Evolutionary conservation across 2,113 vertebrate species (phyloP), one percentile per base, ranked within the genome.

Genomic region (Hippocampus guttulatus): DNA sequence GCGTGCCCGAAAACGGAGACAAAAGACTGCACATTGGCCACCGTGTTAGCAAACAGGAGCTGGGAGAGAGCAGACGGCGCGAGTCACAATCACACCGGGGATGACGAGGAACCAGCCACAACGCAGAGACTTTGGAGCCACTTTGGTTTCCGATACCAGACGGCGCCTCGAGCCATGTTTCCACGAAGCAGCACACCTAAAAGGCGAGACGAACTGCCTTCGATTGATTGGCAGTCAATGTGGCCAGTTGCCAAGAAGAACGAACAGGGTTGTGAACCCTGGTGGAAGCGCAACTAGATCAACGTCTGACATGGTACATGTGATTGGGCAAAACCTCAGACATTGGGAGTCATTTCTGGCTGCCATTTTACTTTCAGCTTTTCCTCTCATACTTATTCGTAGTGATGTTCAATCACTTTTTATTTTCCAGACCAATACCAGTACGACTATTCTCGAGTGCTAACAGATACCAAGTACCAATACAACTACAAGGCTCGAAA

Each of bases 81-180:
- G 84, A 91, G 89, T 91, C 90, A 93, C 92, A 93, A 93, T 93
- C 90, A 92, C 77, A 91, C 83, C 80, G 49, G 77, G 69, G 90
- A 87, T 8, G 55, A 25, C 23, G 64, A 67, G 69, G 66, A 84
- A 73, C 55, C 16, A 74, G 33, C 71, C 73, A 68, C 27, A 49
- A 47, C 77, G 71, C 75, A 69, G 81, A 87, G 83, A 86, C 87
- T 83, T 81, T 73, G 79, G 14, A 82, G 64, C 70, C 54, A 70
- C 67, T 82, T 74, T 65, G 81, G 76, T 88, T 40, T 20, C 23
- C 41, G 15, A 3, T 21, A 20, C 21, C 63, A 8, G 60, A 62
- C 60, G 12, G 25, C 33, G 43, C 14, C 43, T 45, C 14, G 43
- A 45, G 43, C 33, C 5, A 7, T 38, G 63, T 66, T 66, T 49